Evolutionary conservation across 2,113 vertebrate species (phyloP).

Genomic region (Mesembrinibis cayennensis): DNA sequence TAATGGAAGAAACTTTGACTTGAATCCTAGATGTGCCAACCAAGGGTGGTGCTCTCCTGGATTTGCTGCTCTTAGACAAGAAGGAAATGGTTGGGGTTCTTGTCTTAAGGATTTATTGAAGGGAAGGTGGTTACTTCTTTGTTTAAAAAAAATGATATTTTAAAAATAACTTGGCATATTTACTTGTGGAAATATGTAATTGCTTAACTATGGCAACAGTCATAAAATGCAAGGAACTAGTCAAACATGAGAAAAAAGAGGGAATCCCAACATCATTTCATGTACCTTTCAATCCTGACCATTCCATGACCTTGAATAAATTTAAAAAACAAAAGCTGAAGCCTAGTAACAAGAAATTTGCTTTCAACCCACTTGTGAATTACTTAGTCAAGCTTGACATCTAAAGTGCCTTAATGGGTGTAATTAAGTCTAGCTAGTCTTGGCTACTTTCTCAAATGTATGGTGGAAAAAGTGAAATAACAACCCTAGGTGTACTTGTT

Average conservation of each 20-base stretch:
- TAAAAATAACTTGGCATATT: neutral
- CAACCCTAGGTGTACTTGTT: slow-evolving; percentile 18
- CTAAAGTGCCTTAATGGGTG: slow-evolving; percentile 30
- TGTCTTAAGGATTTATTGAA: neutral
- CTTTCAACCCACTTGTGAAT: slow-evolving; percentile 27
- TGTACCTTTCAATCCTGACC: neutral
- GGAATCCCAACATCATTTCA: neutral
- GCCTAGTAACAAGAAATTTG: slow-evolving; percentile 20
- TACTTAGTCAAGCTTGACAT: slow-evolving; percentile 49
- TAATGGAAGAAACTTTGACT: neutral
- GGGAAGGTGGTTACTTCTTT: neutral
- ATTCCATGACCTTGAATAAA: neutral
- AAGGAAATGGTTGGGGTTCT: neutral
- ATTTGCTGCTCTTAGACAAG: neutral
- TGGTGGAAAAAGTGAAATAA: slow-evolving; percentile 57
- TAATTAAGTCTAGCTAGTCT: slow-evolving; percentile 63
- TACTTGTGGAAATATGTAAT: neutral
- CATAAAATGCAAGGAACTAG: neutral
- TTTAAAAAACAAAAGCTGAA: neutral
- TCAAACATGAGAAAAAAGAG: neutral
- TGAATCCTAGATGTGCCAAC: neutral
- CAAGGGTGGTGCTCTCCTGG: accelerated
- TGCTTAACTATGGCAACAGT: neutral
- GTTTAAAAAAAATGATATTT: neutral
- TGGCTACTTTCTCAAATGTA: slow-evolving; percentile 53